These are phyloP conservation scores for Oplegnathus fasciatus DNA, from an alignment of 2,113 vertebrate genomes.

Conservation along the genomic window DNA sequence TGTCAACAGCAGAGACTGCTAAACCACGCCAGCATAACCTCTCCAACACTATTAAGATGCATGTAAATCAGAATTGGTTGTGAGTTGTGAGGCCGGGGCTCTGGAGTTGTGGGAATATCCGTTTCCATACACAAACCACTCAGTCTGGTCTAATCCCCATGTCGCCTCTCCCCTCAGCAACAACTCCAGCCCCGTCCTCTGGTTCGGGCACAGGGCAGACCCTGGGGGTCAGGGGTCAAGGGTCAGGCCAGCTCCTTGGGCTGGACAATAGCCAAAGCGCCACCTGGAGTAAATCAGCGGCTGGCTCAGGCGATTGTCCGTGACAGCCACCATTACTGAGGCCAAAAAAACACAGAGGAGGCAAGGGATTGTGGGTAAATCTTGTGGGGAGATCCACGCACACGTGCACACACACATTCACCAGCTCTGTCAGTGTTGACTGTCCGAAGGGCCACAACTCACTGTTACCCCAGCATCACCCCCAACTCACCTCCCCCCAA, in stretches of 20 bases:
- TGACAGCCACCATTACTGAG: slow-evolving; percentile 81
- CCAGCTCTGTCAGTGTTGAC: slow-evolving; percentile 47
- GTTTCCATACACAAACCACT: slow-evolving; percentile 72
- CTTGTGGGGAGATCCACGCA: slow-evolving; percentile 11
- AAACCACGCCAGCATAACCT: neutral
- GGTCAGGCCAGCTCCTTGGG: slow-evolving; percentile 78
- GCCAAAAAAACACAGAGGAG: slow-evolving; percentile 78
- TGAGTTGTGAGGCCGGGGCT: slow-evolving; percentile 38
- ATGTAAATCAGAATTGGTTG: slow-evolving; percentile 46
- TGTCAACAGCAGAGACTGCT: neutral
- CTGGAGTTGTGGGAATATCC: slow-evolving; percentile 60
- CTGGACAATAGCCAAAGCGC: slow-evolving; percentile 82
- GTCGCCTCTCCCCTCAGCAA: slow-evolving; percentile 70
- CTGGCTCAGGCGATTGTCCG: slow-evolving; percentile 69
- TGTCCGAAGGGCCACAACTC: slow-evolving; percentile 72
- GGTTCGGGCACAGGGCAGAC: slow-evolving; percentile 67
- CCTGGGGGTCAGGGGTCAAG: slow-evolving; percentile 69
- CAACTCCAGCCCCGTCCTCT: slow-evolving; percentile 73
- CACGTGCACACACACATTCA: slow-evolving; percentile 22
- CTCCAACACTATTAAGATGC: slow-evolving; percentile 19
- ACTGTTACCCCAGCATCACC: slow-evolving; percentile 52
- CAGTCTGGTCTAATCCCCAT: slow-evolving; percentile 72
- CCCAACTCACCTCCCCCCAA: slow-evolving; percentile 54
- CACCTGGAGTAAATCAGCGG: slow-evolving; percentile 86
- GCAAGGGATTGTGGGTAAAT: slow-evolving; percentile 76